phyloP scores from a whole-genome alignment of 2,113 vertebrate genomes.

The Glareola pratincola region DNA sequence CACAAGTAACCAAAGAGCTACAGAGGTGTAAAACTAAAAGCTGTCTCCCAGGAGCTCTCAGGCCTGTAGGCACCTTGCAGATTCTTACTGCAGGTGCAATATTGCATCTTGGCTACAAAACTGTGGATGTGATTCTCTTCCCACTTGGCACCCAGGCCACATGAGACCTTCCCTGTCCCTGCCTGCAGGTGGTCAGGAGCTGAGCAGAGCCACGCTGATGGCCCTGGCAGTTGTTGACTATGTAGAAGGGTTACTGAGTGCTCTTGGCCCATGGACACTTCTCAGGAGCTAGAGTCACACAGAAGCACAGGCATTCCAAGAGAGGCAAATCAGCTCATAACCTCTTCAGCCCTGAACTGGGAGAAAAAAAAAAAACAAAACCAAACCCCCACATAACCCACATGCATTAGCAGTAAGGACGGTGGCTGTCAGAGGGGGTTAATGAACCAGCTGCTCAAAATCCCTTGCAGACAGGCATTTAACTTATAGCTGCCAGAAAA shows the following conservation, averaged over 20 bases:
- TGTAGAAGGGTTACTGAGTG: neutral
- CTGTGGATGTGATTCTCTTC: neutral
- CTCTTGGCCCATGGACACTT: neutral
- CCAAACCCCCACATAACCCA: neutral
- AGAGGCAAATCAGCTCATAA: neutral
- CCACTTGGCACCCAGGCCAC: neutral
- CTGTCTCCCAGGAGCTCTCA: neutral
- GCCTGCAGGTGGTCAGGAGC: neutral
- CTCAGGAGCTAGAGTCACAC: neutral
- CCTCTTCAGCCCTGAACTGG: neutral
- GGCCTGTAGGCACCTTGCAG: neutral
- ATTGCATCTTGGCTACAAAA: neutral
- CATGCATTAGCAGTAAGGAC: neutral
- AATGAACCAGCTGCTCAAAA: neutral
- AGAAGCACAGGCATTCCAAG: fast-evolving
- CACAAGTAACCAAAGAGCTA: neutral
- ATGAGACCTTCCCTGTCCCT: neutral
- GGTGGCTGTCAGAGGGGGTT: neutral
- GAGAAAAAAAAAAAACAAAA: neutral
- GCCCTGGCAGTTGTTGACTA: neutral
- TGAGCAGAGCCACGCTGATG: neutral
- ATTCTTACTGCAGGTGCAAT: neutral
- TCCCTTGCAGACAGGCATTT: neutral
- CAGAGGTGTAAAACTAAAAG: neutral
- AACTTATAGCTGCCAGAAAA: neutral